These are phyloP conservation scores for Scaptomyza montana DNA, from an alignment of 1,140 invertebrate genomes.

Conservation along the genomic window DNA sequence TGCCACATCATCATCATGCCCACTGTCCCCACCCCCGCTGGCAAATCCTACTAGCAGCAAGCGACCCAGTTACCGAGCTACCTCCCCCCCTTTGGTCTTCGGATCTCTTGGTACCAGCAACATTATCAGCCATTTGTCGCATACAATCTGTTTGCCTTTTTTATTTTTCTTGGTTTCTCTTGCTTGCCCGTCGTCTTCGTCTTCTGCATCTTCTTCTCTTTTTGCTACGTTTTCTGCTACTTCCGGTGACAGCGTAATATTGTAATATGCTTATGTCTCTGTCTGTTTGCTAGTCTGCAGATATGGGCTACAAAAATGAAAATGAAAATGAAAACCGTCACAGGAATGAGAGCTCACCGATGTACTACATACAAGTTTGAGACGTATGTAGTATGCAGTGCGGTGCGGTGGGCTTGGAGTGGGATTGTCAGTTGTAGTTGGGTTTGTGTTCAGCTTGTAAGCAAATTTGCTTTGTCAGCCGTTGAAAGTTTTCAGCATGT, in stretches of 20 bases:
- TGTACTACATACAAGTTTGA: conserved; percentile 5
- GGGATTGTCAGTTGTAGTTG: conserved; percentile 7
- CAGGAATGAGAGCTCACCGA: conserved; percentile 45
- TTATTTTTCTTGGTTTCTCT: conserved; percentile 21
- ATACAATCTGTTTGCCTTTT: conserved; percentile 75
- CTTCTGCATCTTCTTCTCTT: neutral
- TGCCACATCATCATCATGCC: conserved; percentile 5
- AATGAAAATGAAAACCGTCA: conserved; percentile 29
- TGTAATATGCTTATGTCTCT: conserved; percentile 81
- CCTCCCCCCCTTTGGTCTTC: neutral
- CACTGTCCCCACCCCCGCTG: neutral
- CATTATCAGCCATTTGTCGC: conserved; percentile 81
- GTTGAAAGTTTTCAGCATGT: conserved; percentile 61
- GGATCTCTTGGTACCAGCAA: conserved; percentile 56
- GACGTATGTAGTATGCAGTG: neutral
- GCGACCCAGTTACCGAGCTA: neutral
- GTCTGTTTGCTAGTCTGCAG: conserved; percentile 60
- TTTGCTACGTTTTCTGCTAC: conserved; percentile 42
- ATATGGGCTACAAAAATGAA: conserved; percentile 34
- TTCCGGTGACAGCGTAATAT: conserved; percentile 82
- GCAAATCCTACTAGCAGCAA: conserved; percentile 17
- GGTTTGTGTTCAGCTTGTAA: conserved; percentile 7
- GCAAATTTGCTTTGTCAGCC: conserved; percentile 56
- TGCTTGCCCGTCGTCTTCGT: conserved; percentile 25
- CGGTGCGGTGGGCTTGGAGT: too few species aligned